Evolutionary conservation across 2,113 vertebrate species (phyloP).

Genomic region (Thamnaconus septentrionalis): DNA sequence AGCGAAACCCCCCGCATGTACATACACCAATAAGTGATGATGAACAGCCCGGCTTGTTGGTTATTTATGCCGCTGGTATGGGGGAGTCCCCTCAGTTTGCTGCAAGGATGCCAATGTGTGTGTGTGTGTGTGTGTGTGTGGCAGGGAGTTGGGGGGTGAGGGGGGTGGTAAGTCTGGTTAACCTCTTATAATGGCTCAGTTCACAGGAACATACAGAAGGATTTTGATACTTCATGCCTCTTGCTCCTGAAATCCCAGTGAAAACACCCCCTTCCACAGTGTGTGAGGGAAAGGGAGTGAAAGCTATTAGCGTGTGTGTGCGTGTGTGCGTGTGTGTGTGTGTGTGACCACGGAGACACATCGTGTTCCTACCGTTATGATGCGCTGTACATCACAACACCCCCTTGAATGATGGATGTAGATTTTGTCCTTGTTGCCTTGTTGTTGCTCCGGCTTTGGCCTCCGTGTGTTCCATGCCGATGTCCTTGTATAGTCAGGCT

Average conservation of each 20-base stretch:
- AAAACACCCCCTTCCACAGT: conserved; percentile 39
- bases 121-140: conserved; percentile 16
- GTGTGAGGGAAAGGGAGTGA: conserved; percentile 25
- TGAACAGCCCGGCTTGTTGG: conserved; percentile 85
- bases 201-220: conserved; percentile 42
- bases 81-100: conserved; percentile 29
- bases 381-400: conserved; percentile 38
- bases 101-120: conserved; percentile 9
- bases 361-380: conserved; percentile 34
- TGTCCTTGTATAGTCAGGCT: conserved; percentile 73
- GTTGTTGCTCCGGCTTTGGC: conserved; percentile 58
- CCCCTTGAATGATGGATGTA: conserved; percentile 68
- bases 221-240: conserved; percentile 27
- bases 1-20: conserved; percentile 87
- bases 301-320: conserved; percentile 23
- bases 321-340: conserved; percentile 19
- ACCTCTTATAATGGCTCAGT: conserved; percentile 49
- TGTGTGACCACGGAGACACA: conserved; percentile 44
- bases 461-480: conserved; percentile 66
- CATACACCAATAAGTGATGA: conserved; percentile 96
- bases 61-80: conserved; percentile 83
- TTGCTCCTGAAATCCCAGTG: conserved; percentile 32
- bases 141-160: conserved; percentile 1
- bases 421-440: conserved; percentile 69
- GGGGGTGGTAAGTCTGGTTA: conserved; percentile 42